Evolutionary conservation across 2,888 invertebrate species (phyloP), one percentile per base, ranked within the genome.

Genomic region (Tenthredo amoena): DNA sequence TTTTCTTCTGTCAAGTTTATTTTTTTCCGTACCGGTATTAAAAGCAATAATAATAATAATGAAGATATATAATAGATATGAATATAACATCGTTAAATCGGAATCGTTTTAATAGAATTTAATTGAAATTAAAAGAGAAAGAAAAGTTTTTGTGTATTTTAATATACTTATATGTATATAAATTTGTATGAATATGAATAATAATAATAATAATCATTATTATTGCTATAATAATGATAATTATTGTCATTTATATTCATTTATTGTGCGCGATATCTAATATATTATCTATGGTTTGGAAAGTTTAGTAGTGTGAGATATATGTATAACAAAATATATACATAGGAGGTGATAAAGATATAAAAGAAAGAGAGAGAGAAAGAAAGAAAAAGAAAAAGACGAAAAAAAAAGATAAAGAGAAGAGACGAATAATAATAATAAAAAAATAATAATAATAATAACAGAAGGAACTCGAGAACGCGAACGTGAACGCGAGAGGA

Each of bases 341-440:
- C 37, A 71, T 71, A 71, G n/a, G 34, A 43, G 43, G 37, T 50
- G 47, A 76, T 43, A 50, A 18, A 91, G 92, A 84, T 43, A 87
- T 76, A 84, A 82, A 43, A 79, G 77, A 84, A 72, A 58, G 71
- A 86, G 72, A 85, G 62, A 87, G 86, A 84, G 76, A 62, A 84
- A 85, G 85, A 87, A 58, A 86, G 76, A 10, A 87, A 50, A 86
- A 82, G 3, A 76, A 31, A 79, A 5, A 55, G 58, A 71, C 26
- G 37, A 84, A 40, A 83, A 62, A 85, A 74, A 74, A 87, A 62
- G 40, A 37, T n/a, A 37, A 18, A 71, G 37, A 71, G 12, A 37
- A 71, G 18, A 37, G 26, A 71, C 37, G 50, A 77, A 50, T 34
- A 40, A 87, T 87, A 85, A 87, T 87, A 87, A 86, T 84, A 86